Conservation (phyloP, 2,888 invertebrate genomes). For the Synergus japonicus region DNA sequence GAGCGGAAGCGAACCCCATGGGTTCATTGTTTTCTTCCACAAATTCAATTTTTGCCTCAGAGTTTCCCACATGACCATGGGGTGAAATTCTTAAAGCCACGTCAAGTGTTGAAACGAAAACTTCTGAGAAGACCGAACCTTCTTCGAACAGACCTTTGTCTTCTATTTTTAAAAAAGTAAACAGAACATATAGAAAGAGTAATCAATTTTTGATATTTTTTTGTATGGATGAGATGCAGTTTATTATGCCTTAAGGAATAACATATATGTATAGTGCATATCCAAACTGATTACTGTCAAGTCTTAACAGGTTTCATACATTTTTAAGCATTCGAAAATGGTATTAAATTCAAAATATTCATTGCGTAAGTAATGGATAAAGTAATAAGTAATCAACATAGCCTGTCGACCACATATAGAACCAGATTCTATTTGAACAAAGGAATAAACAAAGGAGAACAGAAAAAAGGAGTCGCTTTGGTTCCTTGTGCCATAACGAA, state of each 20-base stretch:
- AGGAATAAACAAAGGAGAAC: neutral
- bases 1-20: conserved; percentile 12
- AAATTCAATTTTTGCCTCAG: neutral
- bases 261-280: too few relatives aligned
- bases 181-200: neutral
- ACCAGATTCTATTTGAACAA: neutral
- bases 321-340: too few relatives aligned
- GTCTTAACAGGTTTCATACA: too few relatives aligned
- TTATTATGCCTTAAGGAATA: too few relatives aligned
- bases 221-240: too few relatives aligned
- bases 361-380: too few relatives aligned
- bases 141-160: neutral
- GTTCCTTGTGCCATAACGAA: neutral
- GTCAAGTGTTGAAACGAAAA: neutral
- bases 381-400: neutral
- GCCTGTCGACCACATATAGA: neutral
- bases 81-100: neutral
- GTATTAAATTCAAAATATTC: too few relatives aligned
- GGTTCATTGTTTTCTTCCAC: conserved; percentile 1
- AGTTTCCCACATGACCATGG: conserved; percentile 13
- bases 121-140: conserved; percentile 1
- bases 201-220: too few relatives aligned
- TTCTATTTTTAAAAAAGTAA: conserved; percentile 2
- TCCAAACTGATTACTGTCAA: too few relatives aligned
- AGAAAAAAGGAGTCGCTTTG: neutral